A percentile compares a stretch with the other conserved stretches of the same genome.
Evolutionary conservation across 64 coral and sea anemone species (phyloP).

Genomic region (Dendronephthya gigantea): DNA sequence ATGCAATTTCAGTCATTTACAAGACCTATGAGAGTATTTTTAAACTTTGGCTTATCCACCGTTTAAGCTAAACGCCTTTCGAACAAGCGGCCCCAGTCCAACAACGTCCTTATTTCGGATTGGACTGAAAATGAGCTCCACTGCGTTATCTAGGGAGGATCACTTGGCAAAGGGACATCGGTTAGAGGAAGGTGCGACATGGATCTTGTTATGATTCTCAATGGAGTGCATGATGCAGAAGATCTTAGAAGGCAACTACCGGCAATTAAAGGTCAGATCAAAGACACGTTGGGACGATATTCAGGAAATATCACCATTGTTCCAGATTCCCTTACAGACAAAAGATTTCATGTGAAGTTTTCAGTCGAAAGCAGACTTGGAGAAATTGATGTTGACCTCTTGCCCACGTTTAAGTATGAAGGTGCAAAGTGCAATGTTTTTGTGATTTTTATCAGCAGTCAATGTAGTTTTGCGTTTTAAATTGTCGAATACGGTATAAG

Average conservation of each 20-base stretch:
- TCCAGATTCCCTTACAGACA: neutral
- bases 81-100: too few species aligned
- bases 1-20: too few species aligned
- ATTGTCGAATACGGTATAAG: too few species aligned
- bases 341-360: neutral
- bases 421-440: neutral
- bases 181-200: conserved; percentile 36
- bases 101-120: too few species aligned
- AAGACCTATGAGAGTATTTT: too few species aligned
- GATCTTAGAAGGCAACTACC: neutral
- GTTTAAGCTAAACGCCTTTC: too few species aligned
- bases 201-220: conserved; percentile 35
- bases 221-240: neutral
- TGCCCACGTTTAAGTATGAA: neutral
- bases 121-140: too few species aligned
- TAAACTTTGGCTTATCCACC: too few species aligned
- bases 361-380: neutral
- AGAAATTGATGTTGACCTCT: neutral
- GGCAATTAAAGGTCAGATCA: neutral
- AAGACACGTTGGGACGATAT: neutral
- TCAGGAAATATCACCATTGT: neutral
- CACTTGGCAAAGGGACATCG: conserved; percentile 45
- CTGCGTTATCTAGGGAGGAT: conserved; percentile 25
- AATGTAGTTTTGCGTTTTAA: neutral
- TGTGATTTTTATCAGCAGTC: neutral